phyloP scores from a whole-genome alignment of 2,888 invertebrate genomes.

The Lithosia quadra region DNA sequence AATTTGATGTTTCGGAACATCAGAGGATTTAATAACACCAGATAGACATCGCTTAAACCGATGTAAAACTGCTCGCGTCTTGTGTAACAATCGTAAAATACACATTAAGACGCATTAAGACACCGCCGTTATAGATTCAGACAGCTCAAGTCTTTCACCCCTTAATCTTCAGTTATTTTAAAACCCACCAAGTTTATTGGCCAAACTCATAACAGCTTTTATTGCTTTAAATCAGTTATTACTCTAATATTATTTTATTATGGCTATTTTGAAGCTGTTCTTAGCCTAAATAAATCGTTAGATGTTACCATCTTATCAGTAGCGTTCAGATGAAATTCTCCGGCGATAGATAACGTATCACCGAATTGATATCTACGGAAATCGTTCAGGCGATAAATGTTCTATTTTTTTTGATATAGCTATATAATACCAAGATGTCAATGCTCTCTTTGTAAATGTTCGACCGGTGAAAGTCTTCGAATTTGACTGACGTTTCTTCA shows the following conservation, averaged over 20 bases:
- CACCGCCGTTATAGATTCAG: slow-evolving; percentile 70
- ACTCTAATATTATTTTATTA: slow-evolving; percentile 81
- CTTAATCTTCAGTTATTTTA: slow-evolving; percentile 85
- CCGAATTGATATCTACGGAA: slow-evolving; percentile 50
- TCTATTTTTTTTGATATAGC: slow-evolving; percentile 42
- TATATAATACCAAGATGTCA: slow-evolving; percentile 58
- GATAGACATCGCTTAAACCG: slow-evolving; percentile 83
- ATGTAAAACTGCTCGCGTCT: slow-evolving; percentile 83
- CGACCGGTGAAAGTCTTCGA: slow-evolving; percentile 64
- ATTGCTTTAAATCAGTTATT: slow-evolving; percentile 82
- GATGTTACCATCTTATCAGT: slow-evolving; percentile 69
- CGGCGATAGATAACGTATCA: slow-evolving; percentile 56
- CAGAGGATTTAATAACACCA: slow-evolving; percentile 84
- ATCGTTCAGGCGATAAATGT: slow-evolving; percentile 49
- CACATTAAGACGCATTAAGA: slow-evolving; percentile 86
- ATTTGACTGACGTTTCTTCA: slow-evolving; percentile 65
- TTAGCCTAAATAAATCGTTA: slow-evolving; percentile 69
- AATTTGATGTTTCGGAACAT: slow-evolving; percentile 86
- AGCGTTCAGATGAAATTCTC: slow-evolving; percentile 63
- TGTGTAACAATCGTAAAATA: slow-evolving; percentile 86
- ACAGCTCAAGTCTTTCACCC: slow-evolving; percentile 75
- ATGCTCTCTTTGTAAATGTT: slow-evolving; percentile 57
- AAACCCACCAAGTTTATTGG: slow-evolving; percentile 82
- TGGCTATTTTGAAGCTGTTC: slow-evolving; percentile 69
- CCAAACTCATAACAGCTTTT: slow-evolving; percentile 80